Evolutionary conservation across 2,888 invertebrate genomes (phyloP).

Genomic region (Drosophila prostipennis): DNA sequence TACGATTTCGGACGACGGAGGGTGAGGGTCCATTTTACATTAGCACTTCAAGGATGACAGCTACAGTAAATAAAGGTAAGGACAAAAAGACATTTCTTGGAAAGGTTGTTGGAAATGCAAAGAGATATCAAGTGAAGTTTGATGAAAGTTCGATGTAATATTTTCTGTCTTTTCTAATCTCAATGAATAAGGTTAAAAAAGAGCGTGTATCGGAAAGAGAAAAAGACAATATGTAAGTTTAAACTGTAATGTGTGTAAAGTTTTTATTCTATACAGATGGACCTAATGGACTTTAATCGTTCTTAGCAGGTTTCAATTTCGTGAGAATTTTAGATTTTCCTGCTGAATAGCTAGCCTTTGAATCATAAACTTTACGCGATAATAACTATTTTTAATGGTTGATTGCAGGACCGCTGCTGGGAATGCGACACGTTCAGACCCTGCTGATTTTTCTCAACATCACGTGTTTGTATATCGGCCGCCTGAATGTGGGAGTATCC

Average conservation of each 20-base stretch:
- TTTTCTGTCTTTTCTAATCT: no score
- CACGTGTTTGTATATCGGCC: slow-evolving; percentile 86
- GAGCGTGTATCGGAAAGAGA: neutral
- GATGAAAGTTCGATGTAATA: no score
- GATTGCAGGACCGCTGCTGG: slow-evolving; percentile 85
- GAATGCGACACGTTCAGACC: slow-evolving; percentile 87
- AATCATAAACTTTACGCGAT: neutral
- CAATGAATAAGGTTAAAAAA: neutral
- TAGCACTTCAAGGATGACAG: slow-evolving; percentile 1
- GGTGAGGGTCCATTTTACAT: neutral
- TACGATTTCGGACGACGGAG: neutral
- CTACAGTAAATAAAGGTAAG: slow-evolving; percentile 34
- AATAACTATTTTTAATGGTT: neutral
- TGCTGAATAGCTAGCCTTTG: neutral
- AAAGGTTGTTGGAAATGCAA: neutral
- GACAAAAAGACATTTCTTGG: neutral
- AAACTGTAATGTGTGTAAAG: neutral
- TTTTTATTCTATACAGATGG: neutral
- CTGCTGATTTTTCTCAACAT: slow-evolving; percentile 87
- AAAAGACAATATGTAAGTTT: neutral
- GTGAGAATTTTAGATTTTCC: neutral
- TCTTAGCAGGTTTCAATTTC: neutral
- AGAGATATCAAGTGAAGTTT: no score
- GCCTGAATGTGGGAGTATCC: slow-evolving; percentile 89
- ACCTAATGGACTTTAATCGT: neutral